Conservation (phyloP, 2,888 invertebrate species). For the Athalia rosae region DNA sequence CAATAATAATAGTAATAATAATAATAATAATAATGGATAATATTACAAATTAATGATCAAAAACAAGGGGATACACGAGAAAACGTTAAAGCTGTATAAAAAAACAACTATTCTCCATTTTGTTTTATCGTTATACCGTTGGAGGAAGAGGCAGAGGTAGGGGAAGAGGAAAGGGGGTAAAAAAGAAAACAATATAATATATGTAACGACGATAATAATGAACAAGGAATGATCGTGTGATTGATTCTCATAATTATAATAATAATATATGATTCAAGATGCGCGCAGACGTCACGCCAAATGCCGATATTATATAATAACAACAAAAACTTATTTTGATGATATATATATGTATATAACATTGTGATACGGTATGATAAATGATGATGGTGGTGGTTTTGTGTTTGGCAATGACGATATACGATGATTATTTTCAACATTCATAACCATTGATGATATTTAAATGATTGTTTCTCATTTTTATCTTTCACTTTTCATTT, state of each 20-base stretch:
- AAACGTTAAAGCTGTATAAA: not conserved
- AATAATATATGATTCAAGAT: constrained; percentile 8
- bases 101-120: not conserved
- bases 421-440: too few species aligned
- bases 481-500: too few species aligned
- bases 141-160: constrained; percentile 28
- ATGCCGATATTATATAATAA: constrained; percentile 34
- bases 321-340: not conserved
- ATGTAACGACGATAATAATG: not conserved
- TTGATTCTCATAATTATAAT: constrained; percentile 1
- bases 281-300: constrained; percentile 36
- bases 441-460: too few species aligned
- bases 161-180: constrained; percentile 24
- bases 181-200: constrained; percentile 38
- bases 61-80: not conserved
- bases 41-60: constrained; percentile 40
- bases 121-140: not conserved
- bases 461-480: too few species aligned
- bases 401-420: too few species aligned
- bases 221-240: constrained; percentile 37
- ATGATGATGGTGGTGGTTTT: too few species aligned
- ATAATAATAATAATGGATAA: constrained; percentile 35
- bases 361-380: too few species aligned
- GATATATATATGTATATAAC: not conserved
- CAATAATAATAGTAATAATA: constrained; percentile 31